Evolutionary conservation across 1,140 invertebrate genomes (phyloP).

Genomic region (Ectropis grisescens): DNA sequence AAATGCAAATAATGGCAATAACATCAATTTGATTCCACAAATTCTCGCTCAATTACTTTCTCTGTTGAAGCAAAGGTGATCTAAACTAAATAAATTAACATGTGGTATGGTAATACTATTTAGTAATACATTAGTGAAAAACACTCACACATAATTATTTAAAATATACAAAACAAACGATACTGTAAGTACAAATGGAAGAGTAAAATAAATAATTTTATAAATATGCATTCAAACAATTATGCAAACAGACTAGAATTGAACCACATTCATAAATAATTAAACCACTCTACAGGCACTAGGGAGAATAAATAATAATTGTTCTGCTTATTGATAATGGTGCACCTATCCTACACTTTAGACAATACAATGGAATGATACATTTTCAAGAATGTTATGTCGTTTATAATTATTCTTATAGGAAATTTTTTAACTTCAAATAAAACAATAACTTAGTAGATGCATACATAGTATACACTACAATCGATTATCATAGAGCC

Average conservation of each 20-base stretch:
- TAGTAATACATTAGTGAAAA: slow-evolving; percentile 25
- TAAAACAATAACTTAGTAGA: too few relatives aligned
- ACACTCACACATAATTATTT: slow-evolving; percentile 29
- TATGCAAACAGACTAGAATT: slow-evolving; percentile 35
- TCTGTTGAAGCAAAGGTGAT: slow-evolving; percentile 27
- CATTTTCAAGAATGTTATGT: slow-evolving; percentile 64
- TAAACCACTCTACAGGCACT: slow-evolving; percentile 7
- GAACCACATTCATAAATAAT: slow-evolving; percentile 4
- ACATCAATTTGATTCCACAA: slow-evolving; percentile 37
- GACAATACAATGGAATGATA: slow-evolving; percentile 65
- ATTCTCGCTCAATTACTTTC: slow-evolving; percentile 21
- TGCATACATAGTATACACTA: too few relatives aligned
- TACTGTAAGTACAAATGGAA: slow-evolving; percentile 29
- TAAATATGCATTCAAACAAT: slow-evolving; percentile 38
- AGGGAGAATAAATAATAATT: slow-evolving; percentile 3
- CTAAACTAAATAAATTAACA: slow-evolving; percentile 17
- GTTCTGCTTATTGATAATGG: slow-evolving; percentile 39
- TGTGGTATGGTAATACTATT: slow-evolving; percentile 14
- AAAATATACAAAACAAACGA: slow-evolving; percentile 21
- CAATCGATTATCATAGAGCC: too few relatives aligned
- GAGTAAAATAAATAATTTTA: slow-evolving; percentile 46
- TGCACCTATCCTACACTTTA: slow-evolving; percentile 62
- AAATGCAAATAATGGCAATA: slow-evolving; percentile 68
- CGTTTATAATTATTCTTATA: slow-evolving; percentile 39
- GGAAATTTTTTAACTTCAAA: slow-evolving; percentile 10